Evolutionary conservation across 1,140 invertebrate genomes (phyloP), one percentile per base, ranked within the genome.

Genomic region (Galleria mellonella): DNA sequence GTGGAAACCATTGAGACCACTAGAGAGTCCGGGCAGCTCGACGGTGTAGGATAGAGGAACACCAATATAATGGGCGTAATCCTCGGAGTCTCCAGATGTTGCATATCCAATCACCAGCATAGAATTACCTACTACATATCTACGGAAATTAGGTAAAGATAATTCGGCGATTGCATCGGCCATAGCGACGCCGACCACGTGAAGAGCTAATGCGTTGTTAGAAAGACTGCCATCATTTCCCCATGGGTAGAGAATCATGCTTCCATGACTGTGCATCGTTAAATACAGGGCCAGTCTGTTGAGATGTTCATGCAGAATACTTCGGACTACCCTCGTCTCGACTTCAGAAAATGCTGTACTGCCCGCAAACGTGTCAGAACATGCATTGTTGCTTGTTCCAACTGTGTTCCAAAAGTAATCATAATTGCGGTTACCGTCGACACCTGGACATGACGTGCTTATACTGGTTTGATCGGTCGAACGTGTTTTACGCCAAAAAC

Each of bases 291-390:
- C 87, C 1, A 89, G 71, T 1, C 81, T 63, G 6, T 72, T 62
- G 12, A 86, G 70, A 12, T 88, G 53, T 1, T 75, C 52, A 6
- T 75, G 41, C 0, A 91, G 50, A 9, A 88, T 87, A 35, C 91
- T 83, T 1, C 88, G 69, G 0, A 93, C 70, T 8, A 88, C 85
- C 11, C 62, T 67, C 0, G 90, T 89, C 73, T 95, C 94, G 0
- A 86, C 71, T 76, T 96, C 94, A 0, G 93, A 94, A 60, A 94
- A 94, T 0, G 92, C 58, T 3, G 56, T 60, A 0, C 79, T 63
- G 0, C 94, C 94, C 14, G 88, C 88, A 68, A 89, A 96, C 1
- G 87, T 91, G 0, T 94, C 90, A 3, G 73, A 64, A 66, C 94
- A 95, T 0, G 90, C 88, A 52, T 87, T 81, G 1, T 61, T 78